Evolutionary conservation across 1,140 invertebrate genomes (phyloP), one percentile per base, ranked within the genome.

Genomic region (Drosophila arizonae): DNA sequence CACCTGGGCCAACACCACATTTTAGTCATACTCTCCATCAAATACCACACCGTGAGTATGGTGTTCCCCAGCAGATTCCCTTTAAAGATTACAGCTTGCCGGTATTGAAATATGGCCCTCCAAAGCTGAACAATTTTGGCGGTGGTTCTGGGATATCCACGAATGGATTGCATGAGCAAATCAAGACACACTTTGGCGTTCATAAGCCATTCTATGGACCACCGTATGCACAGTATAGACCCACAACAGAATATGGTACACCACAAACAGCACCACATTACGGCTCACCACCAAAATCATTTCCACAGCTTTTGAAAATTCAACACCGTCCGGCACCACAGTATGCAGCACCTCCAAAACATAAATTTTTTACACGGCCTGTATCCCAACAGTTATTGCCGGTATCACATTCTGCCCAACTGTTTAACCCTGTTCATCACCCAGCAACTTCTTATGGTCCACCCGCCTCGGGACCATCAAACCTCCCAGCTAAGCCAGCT

Each of bases 151-250:
- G 72, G 1, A 26, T 30, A 1, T 43, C 56, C 39, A 43, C 39
- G 11, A 43, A 69, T 30, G 67, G 63, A 5, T 73, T 90, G 28
- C 81, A 82, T 52, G 90, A 91, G 21, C 90, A 91, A 74, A 84
- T 92, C 55, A 88, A 92, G 76, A 65, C 77, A 30, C 90, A 91
- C 45, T 91, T 91, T 52, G 90, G 90, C 11, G 76, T 91, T 58
- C 87, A 92, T 3, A 92, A 92, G 15, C 91, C 92, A 11, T 89
- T 88, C 62, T 93, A 93, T 67, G 92, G 91, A 0, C 92, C 93
- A 15, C 92, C 92, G 10, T 30, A 54, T 17, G 9, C 36, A 17
- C 51, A 36, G 3, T 28, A 54, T 10, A 11, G 30, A 11, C 30
- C 15, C 8, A 4, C 28, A 17, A 8, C 15, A 8, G 30, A 54